Base-by-base conservation (phyloP, 2,888 invertebrate species). In the Apodemia hepburni region DNA sequence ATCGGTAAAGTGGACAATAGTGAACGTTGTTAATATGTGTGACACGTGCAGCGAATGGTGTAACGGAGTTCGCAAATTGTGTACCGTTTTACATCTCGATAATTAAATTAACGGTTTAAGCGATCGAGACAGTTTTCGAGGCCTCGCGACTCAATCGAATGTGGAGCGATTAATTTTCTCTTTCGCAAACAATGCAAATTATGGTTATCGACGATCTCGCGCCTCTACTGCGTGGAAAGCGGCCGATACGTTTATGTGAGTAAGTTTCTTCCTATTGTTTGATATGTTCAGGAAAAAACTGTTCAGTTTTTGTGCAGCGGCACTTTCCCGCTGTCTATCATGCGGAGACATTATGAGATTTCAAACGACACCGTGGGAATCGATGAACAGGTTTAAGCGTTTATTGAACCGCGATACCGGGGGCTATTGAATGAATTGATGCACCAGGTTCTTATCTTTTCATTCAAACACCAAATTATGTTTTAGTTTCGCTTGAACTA, bases 211-310 rank as follows among this genome's bases (percentile, higher is more conserved):
- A 76, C 71, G 77, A 84, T 73, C 72, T 79, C 74, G 79, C 73
- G 78, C 79, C 75, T 73, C 71, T 58, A 79, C 79, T 87, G 38
- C 38, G 38, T 38, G 81, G 90, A 88, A 89, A 90, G 89, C 85
- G 80, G 76, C 73, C 78, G 78, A 75, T 76, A 77, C 77, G 73
- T 82, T 84, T 84, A 84, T 84, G 84, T 85, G 81, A 76, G 78
- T 76, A 77, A 77, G 81, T 87, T 87, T 87, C 86, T 82, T 87
- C 85, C 86, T 82, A 90, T 90, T 90, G 90, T 90, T 87, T 72
- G 71, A 69, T 68, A 71, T 71, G 69, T 51, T 51, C 51, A 73
- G 77, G 76, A 84, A 87, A 22, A 83, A 85, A 83, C 75, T 70
- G 66, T 68, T 64, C 64, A 51, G 64, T 64, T 68, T 71, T 79